Evolutionary conservation across 2,113 vertebrate genomes (phyloP), one percentile per base, ranked within the genome.

Genomic region (Silurus glanis): DNA sequence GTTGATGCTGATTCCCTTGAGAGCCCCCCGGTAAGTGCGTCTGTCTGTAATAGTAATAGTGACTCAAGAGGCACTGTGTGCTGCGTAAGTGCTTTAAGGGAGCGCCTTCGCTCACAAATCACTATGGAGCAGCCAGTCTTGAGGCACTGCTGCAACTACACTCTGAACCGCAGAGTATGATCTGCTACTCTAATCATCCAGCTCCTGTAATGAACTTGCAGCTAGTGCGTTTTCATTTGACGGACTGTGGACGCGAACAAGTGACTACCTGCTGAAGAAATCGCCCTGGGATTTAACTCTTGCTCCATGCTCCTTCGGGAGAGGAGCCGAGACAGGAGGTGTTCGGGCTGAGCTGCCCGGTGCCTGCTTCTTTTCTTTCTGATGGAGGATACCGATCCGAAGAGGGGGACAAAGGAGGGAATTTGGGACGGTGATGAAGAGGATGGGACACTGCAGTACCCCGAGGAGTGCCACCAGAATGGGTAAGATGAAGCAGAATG

Each of bases 311-410:
- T 90, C 90, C 91, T 91, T 79, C 89, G 93, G 92, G 92, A 93
- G 91, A 83, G 91, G 75, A 89, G 88, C 87, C 88, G 88, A 88
- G 82, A 71, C 89, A 89, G 92, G 90, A 91, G 89, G 89, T 87
- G 89, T 92, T 88, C 81, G 62, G 93, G 88, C 90, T 93, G 89
- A 88, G 89, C 62, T 88, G 88, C 90, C 85, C 75, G 89, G 91
- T 66, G 88, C 25, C 83, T 84, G 87, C 64, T 64, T 79, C 25
- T 88, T 64, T 85, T 83, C 66, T 28, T 19, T 84, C 82, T 25
- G 82, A 94, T 95, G 94, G 94, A 93, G 92, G 93, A 92, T 89
- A 91, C 90, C 4, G 91, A 92, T 90, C 90, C 89, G 13, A 91
- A 92, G 90, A 81, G 71, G 84, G 89, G 83, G 87, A 82, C 85